These are phyloP conservation scores for Huso huso DNA, from an alignment of 2,797 vertebrate species.

Conservation along the genomic window DNA sequence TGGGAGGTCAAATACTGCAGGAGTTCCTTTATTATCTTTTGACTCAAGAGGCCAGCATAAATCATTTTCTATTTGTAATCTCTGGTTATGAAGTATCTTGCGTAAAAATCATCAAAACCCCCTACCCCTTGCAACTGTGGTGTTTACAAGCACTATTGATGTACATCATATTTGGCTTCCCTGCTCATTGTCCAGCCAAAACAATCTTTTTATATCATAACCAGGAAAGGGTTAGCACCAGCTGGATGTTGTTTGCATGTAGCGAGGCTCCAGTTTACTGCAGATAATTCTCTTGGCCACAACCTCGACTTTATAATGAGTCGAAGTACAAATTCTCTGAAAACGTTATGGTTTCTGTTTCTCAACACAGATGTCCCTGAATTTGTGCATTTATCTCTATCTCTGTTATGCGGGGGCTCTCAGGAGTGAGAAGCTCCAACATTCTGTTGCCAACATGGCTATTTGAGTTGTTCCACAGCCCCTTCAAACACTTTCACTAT, in stretches of 20 bases:
- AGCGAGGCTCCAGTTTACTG: background rate
- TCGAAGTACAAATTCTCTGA: background rate
- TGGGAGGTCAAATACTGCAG: too few species aligned
- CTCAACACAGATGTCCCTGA: constrained; percentile 51
- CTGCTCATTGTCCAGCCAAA: too few species aligned
- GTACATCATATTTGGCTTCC: too few species aligned
- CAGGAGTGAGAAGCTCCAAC: constrained; percentile 47
- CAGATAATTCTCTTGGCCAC: background rate
- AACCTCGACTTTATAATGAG: background rate
- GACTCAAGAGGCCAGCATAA: too few species aligned
- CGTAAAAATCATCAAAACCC: too few species aligned
- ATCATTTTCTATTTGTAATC: too few species aligned
- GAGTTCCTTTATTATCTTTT: too few species aligned
- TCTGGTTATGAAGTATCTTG: too few species aligned
- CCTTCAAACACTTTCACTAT: background rate
- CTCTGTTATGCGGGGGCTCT: constrained; percentile 57
- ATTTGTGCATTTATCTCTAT: constrained; percentile 50
- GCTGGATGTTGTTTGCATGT: background rate
- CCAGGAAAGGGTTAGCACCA: too few species aligned
- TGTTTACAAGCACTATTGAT: too few species aligned
- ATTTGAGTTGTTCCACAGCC: constrained; percentile 19
- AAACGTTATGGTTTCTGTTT: constrained; percentile 22
- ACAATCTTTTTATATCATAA: too few species aligned
- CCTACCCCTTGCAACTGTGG: too few species aligned
- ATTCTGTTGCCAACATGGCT: constrained; percentile 24